phyloP scores from a whole-genome alignment of 2,113 vertebrate species.

The Hypomesus transpacificus region DNA sequence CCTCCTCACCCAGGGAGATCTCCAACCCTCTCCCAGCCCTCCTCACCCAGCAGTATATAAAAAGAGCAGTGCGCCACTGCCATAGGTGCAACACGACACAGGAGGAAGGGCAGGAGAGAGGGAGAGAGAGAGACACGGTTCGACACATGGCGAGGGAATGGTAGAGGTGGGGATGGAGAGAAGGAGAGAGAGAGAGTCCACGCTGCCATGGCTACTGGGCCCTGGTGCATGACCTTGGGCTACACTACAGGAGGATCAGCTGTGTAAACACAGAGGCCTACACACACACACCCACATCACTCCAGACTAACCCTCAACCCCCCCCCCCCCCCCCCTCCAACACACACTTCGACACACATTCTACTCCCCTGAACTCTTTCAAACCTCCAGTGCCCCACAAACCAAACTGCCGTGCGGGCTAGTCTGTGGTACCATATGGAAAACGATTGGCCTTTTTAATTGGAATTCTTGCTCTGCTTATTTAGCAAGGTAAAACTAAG shows the following conservation, averaged over 20 bases:
- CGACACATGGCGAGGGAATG: conserved; percentile 13
- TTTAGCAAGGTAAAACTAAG: conserved; percentile 6
- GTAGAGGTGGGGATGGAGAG: too few species aligned
- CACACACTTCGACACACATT: conserved; percentile 23
- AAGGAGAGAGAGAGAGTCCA: conserved; percentile 21
- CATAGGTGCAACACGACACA: too few species aligned
- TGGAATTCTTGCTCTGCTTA: not conserved
- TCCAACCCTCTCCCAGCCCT: too few species aligned
- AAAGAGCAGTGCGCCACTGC: too few species aligned
- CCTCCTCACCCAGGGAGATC: too few species aligned
- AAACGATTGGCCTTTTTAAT: too few species aligned
- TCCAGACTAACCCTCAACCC: not conserved
- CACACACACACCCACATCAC: not conserved
- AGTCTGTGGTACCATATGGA: too few species aligned
- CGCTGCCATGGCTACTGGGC: conserved; percentile 36
- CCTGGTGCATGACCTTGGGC: conserved; percentile 40
- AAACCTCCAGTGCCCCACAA: conserved; percentile 3
- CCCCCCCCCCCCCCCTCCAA: not conserved
- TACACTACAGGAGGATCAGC: conserved; percentile 55
- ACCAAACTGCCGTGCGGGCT: conserved; percentile 11
- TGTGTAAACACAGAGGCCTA: conserved; percentile 49
- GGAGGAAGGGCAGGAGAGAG: too few species aligned
- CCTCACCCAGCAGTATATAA: not conserved
- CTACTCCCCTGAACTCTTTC: conserved; percentile 17
- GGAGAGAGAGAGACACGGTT: conserved; percentile 6